Percentiles rank a stretch among this genome's conserved stretches.
These are phyloP conservation scores for Euglossa dilemma DNA, from an alignment of 1,140 invertebrate species.

Conservation along the genomic window DNA sequence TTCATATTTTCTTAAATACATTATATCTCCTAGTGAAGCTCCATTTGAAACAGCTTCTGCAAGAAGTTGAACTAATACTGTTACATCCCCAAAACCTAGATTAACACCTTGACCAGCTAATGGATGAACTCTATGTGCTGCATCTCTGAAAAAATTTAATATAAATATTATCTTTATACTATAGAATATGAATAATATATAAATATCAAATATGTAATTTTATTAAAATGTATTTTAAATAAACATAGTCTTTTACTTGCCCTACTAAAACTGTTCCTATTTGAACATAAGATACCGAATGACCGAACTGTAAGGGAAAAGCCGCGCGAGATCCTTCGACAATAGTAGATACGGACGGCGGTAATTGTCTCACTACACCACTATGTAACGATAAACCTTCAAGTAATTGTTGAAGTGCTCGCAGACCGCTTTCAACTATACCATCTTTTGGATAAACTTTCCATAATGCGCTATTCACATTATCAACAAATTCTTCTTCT, in stretches of 20 bases:
- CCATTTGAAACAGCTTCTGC: slow-evolving; percentile 89
- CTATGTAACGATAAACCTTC: slow-evolving; percentile 79
- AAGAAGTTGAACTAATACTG: slow-evolving; percentile 87
- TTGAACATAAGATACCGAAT: slow-evolving; percentile 92
- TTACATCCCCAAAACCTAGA: slow-evolving; percentile 97
- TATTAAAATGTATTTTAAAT: slow-evolving; percentile 7
- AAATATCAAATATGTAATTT: slow-evolving; percentile 19
- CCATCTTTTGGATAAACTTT: slow-evolving; percentile 86
- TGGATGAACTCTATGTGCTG: slow-evolving; percentile 98
- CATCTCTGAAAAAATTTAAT: slow-evolving; percentile 88
- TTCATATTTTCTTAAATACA: slow-evolving; percentile 93
- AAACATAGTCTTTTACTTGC: slow-evolving; percentile 80
- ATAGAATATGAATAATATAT: slow-evolving; percentile 13
- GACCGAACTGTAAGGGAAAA: slow-evolving; percentile 96
- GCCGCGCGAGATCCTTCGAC: slow-evolving; percentile 88
- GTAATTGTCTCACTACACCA: slow-evolving; percentile 86
- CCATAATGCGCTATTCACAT: slow-evolving; percentile 93
- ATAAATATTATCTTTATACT: background rate
- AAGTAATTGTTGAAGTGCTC: slow-evolving; percentile 82
- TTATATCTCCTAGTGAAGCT: slow-evolving; percentile 84
- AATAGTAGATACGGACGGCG: slow-evolving; percentile 89
- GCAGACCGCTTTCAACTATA: slow-evolving; percentile 83
- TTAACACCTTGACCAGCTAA: slow-evolving; percentile 99
- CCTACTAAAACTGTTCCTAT: slow-evolving; percentile 91
- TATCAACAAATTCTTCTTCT: slow-evolving; percentile 93